phyloP scores from a whole-genome alignment of 2,113 vertebrate species.

The Nansenia antarctica region DNA sequence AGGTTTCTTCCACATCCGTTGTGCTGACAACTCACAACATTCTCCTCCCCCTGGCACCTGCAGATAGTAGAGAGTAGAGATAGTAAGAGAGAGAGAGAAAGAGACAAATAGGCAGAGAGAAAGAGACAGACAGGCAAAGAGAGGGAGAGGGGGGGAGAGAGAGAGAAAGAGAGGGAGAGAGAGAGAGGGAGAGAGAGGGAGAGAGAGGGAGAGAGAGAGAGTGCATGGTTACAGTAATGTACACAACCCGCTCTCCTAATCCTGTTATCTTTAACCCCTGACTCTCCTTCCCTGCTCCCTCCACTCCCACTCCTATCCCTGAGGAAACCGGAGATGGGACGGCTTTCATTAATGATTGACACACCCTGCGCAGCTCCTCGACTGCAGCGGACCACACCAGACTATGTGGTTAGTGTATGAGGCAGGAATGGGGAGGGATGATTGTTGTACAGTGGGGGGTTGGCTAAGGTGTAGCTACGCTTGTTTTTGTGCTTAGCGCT shows the following conservation, averaged over 20 bases:
- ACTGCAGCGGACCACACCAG: not conserved
- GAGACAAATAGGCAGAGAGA: too few species aligned
- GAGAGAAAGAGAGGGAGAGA: constrained; percentile 17
- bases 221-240: constrained; percentile 58
- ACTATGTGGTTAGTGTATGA: not conserved
- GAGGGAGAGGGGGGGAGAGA: not conserved
- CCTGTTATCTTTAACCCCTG: constrained; percentile 60
- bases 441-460: not conserved
- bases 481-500: constrained; percentile 26
- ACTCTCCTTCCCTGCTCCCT: constrained; percentile 17
- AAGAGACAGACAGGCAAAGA: too few species aligned
- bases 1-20: not conserved
- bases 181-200: constrained; percentile 20
- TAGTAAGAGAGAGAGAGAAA: not conserved
- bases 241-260: constrained; percentile 38
- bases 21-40: not conserved
- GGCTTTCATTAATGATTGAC: constrained; percentile 78
- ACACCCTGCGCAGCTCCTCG: constrained; percentile 17
- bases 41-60: constrained; percentile 5
- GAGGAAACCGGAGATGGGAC: constrained; percentile 68
- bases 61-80: not conserved
- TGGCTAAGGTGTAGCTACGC: not conserved
- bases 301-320: constrained; percentile 51
- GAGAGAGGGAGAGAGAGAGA: constrained; percentile 17
- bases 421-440: not conserved